Base-by-base conservation (phyloP, 2,797 vertebrate genomes). In the Sebastolobus altivelis region DNA sequence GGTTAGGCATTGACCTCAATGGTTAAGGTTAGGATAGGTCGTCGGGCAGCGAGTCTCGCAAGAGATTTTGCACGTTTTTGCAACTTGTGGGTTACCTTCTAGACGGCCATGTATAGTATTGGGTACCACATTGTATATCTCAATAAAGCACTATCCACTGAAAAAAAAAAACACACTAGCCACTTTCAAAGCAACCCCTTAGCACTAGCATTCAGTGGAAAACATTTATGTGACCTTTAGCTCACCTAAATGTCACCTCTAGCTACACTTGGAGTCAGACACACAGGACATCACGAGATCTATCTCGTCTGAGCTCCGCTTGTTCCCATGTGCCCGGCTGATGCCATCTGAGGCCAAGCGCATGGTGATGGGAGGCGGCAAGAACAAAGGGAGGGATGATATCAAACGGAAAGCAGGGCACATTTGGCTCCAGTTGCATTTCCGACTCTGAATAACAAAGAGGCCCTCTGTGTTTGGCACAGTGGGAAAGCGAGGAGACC, bases 371-470 rank as follows among this genome's bases (percentile, higher is more conserved):
- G 85, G 88, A 88, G 87, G 67, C 18, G 27, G 70, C 46, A 12
- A 85, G 87, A 91, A 93, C 92, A 93, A 93, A 94, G 92, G 37
- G 83, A 71, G 85, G 87, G 89, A 92, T 87, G 92, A 92, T 94
- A 93, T 94, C 88, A 92, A 94, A 93, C 89, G 82, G 88, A 92
- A 90, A 89, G 79, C 87, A 38, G 79, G 83, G 86, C 91, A 86
- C 87, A 93, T 93, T 92, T 94, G 93, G 93, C 92, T 94, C 85
- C 69, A 49, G 81, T 93, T 88, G 89, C 82, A 75, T 91, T 93
- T 94, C 92, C 92, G 88, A 87, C 90, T 91, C 85, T 55, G 91
- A 92, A 92, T 95, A 93, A 95, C 94, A 94, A 94, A 93, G 92
- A 92, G 84, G 78, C 76, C 79, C 85, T 94, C 79, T 93, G 92